Evolutionary conservation across 2,797 vertebrate species (phyloP).

Genomic region (Gobio occitaniae): DNA sequence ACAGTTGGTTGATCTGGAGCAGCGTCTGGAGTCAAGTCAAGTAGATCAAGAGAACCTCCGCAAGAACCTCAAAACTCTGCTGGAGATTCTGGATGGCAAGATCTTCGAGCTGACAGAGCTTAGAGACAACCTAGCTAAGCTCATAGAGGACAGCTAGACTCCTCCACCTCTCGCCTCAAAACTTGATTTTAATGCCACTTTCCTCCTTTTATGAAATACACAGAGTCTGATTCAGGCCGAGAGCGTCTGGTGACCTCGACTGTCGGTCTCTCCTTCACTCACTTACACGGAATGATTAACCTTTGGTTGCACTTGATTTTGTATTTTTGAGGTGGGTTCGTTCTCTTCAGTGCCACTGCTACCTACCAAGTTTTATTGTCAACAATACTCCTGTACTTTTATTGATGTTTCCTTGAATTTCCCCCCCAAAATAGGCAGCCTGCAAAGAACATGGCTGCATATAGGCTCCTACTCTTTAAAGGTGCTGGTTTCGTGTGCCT

Average conservation of each 20-base stretch:
- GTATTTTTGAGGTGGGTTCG: conserved; percentile 56
- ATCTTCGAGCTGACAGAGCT: conserved; percentile 99
- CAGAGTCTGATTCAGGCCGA: conserved; percentile 35
- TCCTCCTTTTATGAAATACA: conserved; percentile 67
- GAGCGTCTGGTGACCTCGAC: conserved; percentile 31
- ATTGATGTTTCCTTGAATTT: conserved; percentile 48
- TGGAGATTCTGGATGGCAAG: conserved; percentile 98
- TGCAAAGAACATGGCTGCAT: conserved; percentile 49
- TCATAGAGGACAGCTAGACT: conserved; percentile 96
- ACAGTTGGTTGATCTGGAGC: conserved; percentile 92
- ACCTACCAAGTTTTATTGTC: conserved; percentile 44
- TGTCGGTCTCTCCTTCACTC: conserved; percentile 37
- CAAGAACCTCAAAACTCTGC: conserved; percentile 97
- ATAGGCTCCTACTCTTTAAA: conserved; percentile 54
- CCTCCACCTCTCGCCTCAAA: conserved; percentile 68
- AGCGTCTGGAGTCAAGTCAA: conserved; percentile 95
- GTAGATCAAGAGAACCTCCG: conserved; percentile 96
- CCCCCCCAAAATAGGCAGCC: conserved; percentile 52
- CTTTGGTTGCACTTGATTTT: conserved; percentile 63
- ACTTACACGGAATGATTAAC: conserved; percentile 57
- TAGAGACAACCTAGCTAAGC: conserved; percentile 95
- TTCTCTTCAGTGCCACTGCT: conserved; percentile 57
- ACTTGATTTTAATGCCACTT: conserved; percentile 62
- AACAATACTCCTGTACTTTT: conserved; percentile 48
- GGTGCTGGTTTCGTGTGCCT: conserved; percentile 60